phyloP scores from a whole-genome alignment of 2,888 invertebrate genomes.

The Rhamnusium bicolor region DNA sequence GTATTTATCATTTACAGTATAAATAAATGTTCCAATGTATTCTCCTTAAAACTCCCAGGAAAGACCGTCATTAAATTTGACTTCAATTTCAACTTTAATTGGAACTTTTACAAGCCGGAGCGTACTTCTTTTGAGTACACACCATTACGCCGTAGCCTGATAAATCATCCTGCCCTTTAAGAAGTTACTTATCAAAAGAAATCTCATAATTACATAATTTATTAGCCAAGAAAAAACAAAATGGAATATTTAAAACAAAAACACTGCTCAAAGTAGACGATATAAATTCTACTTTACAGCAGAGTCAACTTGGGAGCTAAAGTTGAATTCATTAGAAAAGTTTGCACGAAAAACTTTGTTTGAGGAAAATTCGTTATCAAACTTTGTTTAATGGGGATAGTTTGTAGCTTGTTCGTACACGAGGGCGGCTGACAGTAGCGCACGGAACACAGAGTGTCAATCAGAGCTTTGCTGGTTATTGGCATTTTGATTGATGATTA shows the following conservation, averaged over 20 bases:
- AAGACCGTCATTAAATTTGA: neutral
- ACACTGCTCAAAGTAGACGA: slow-evolving; percentile 29
- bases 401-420: slow-evolving; percentile 41
- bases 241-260: slow-evolving; percentile 44
- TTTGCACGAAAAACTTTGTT: slow-evolving; percentile 52
- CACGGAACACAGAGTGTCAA: neutral
- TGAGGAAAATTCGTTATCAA: slow-evolving; percentile 52
- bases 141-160: neutral
- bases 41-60: neutral
- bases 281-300: slow-evolving; percentile 50
- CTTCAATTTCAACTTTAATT: slow-evolving; percentile 21
- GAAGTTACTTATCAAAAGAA: slow-evolving; percentile 22
- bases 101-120: neutral
- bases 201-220: slow-evolving; percentile 39
- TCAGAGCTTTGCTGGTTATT: neutral
- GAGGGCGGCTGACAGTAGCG: slow-evolving; percentile 30
- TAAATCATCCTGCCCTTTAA: slow-evolving; percentile 13
- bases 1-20: neutral
- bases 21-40: neutral
- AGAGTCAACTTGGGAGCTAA: slow-evolving; percentile 42
- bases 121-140: slow-evolving; percentile 8
- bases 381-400: slow-evolving; percentile 60
- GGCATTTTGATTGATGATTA: neutral
- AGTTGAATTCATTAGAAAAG: slow-evolving; percentile 54
- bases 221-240: slow-evolving; percentile 36